A percentile compares a stretch with the other conserved stretches of the same genome.
Evolutionary conservation across 1,140 invertebrate genomes (phyloP).

Genomic region (Camponotus pennsylvanicus): DNA sequence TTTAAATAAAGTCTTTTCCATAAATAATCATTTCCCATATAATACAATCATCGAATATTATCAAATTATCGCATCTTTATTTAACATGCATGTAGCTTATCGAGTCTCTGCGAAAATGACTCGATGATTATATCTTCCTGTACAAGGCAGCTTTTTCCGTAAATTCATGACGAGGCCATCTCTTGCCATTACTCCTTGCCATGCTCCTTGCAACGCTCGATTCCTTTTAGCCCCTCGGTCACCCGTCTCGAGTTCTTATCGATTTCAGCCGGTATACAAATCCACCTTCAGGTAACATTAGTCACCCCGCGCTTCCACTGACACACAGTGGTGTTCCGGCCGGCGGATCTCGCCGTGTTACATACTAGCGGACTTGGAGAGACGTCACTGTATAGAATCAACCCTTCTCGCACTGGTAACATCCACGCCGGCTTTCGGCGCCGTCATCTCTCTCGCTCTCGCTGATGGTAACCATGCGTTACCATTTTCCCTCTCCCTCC

Average conservation of each 20-base stretch:
- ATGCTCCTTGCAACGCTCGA: constrained; percentile 13
- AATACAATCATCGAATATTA: background rate
- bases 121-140: constrained; percentile 44
- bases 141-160: constrained; percentile 3
- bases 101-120: background rate
- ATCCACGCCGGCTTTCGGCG: constrained; percentile 36
- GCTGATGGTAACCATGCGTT: background rate
- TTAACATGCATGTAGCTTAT: background rate
- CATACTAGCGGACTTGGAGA: constrained; percentile 49
- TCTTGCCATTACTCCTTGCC: constrained; percentile 51
- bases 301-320: constrained; percentile 76
- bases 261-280: constrained; percentile 82
- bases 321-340: constrained; percentile 69
- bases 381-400: constrained; percentile 62
- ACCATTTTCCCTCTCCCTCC: constrained; percentile 52
- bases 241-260: constrained; percentile 72
- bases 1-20: too few relatives aligned
- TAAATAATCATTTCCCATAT: too few relatives aligned
- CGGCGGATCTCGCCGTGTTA: constrained; percentile 64
- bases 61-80: constrained; percentile 5
- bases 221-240: constrained; percentile 51
- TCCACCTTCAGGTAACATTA: constrained; percentile 79
- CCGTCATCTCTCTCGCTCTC: constrained; percentile 23
- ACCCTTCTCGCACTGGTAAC: constrained; percentile 47
- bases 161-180: constrained; percentile 63